phyloP scores from a whole-genome alignment of 1,140 invertebrate species.

The Teleogryllus occipitalis region DNA sequence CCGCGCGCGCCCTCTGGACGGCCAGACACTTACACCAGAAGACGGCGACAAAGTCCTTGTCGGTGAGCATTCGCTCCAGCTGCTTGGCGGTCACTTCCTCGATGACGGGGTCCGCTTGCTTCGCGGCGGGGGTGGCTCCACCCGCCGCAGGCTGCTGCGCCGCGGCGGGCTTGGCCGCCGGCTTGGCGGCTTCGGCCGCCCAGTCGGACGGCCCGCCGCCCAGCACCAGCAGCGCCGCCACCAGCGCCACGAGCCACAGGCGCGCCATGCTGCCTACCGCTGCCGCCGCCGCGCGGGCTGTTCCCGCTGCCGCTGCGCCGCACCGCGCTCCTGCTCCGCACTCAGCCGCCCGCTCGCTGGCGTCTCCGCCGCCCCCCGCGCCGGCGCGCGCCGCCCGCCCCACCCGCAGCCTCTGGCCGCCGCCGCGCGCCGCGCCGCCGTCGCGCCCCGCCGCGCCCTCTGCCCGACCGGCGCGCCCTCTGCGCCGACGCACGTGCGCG shows the following conservation, averaged over 20 bases:
- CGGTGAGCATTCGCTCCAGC: slow-evolving; percentile 75
- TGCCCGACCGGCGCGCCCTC: not conserved
- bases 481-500: too few relatives aligned
- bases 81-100: slow-evolving; percentile 85
- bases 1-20: not conserved
- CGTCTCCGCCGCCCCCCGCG: not conserved
- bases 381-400: too few relatives aligned
- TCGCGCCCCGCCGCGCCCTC: too few relatives aligned
- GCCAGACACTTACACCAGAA: slow-evolving; percentile 82
- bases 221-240: not conserved
- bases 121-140: slow-evolving; percentile 24
- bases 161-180: slow-evolving; percentile 20
- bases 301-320: too few relatives aligned
- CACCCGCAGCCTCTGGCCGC: not conserved
- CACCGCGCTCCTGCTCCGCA: not conserved
- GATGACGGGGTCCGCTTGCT: slow-evolving; percentile 65
- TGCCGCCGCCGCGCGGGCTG: not conserved
- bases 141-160: slow-evolving; percentile 25
- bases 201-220: too few relatives aligned
- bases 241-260: slow-evolving; percentile 1
- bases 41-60: slow-evolving; percentile 88
- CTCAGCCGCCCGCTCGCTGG: not conserved
- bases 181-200: too few relatives aligned
- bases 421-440: too few relatives aligned
- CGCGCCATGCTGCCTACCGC: not conserved